Conservation (phyloP, 2,888 invertebrate genomes). For the Rhodophaea formosa region DNA sequence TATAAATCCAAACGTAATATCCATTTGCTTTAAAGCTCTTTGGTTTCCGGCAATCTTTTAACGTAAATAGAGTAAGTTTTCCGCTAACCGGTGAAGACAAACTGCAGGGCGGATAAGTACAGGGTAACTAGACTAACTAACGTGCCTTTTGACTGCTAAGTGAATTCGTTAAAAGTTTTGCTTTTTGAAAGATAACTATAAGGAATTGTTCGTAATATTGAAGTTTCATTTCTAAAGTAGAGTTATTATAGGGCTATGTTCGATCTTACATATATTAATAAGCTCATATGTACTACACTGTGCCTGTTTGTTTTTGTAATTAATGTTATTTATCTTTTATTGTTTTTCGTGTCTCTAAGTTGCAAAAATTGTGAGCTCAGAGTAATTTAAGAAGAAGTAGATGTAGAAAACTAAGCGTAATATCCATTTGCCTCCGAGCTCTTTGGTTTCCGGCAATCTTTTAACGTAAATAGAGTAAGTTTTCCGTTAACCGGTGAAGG, state of each 20-base stretch:
- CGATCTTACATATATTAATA: too few relatives aligned
- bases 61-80: slow-evolving; percentile 12
- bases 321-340: too few relatives aligned
- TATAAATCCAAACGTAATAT: too few relatives aligned
- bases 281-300: too few relatives aligned
- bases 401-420: too few relatives aligned
- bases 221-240: background rate
- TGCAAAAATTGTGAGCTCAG: too few relatives aligned
- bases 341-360: too few relatives aligned
- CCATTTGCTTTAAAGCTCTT: background rate
- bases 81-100: slow-evolving; percentile 5
- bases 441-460: slow-evolving; percentile 4
- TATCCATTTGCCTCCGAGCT: background rate
- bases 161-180: slow-evolving; percentile 13
- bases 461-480: slow-evolving; percentile 13
- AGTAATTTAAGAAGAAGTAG: too few relatives aligned
- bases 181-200: slow-evolving; percentile 1
- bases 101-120: slow-evolving; percentile 7
- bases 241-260: too few relatives aligned
- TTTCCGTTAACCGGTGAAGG: slow-evolving; percentile 5
- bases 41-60: slow-evolving; percentile 7
- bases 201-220: background rate
- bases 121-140: slow-evolving; percentile 12
- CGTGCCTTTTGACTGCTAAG: slow-evolving; percentile 1
- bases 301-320: too few relatives aligned